Percentiles rank a stretch among this genome's conserved stretches.
Conservation (phyloP, 2,888 invertebrate genomes). For the Drosophila nigricruria region DNA sequence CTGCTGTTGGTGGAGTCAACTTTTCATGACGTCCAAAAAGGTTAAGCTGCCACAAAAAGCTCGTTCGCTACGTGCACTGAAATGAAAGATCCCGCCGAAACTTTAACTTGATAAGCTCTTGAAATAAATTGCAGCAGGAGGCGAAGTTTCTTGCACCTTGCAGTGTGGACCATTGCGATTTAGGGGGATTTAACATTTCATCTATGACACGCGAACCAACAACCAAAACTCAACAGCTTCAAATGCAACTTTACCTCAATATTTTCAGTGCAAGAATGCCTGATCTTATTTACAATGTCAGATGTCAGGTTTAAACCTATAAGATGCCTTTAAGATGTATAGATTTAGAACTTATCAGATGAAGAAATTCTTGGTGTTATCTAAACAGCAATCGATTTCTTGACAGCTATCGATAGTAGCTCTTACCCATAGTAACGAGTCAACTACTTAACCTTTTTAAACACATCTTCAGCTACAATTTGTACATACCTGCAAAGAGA, state of each 20-base stretch:
- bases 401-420: neutral
- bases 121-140: conserved; percentile 64
- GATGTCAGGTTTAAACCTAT: neutral
- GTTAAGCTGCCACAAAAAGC: conserved; percentile 75
- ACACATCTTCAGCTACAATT: neutral
- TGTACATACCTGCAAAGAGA: conserved; percentile 66
- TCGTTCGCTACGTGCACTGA: conserved; percentile 54
- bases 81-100: conserved; percentile 68
- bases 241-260: neutral
- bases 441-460: neutral
- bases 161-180: conserved; percentile 11
- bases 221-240: conserved; percentile 7
- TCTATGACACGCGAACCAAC: conserved; percentile 27
- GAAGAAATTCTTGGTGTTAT: neutral
- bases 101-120: conserved; percentile 77
- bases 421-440: neutral
- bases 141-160: conserved; percentile 24
- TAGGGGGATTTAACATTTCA: conserved; percentile 38
- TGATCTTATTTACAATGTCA: conserved; percentile 6
- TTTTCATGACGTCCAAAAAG: conserved; percentile 64
- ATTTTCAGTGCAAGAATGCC: neutral
- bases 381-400: neutral
- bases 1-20: conserved; percentile 42
- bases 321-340: neutral
- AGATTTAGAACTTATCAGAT: neutral